A percentile compares a stretch with the other conserved stretches of the same genome.
phyloP scores from a whole-genome alignment of 2,888 invertebrate genomes.

The Ferdinandea cuprea region DNA sequence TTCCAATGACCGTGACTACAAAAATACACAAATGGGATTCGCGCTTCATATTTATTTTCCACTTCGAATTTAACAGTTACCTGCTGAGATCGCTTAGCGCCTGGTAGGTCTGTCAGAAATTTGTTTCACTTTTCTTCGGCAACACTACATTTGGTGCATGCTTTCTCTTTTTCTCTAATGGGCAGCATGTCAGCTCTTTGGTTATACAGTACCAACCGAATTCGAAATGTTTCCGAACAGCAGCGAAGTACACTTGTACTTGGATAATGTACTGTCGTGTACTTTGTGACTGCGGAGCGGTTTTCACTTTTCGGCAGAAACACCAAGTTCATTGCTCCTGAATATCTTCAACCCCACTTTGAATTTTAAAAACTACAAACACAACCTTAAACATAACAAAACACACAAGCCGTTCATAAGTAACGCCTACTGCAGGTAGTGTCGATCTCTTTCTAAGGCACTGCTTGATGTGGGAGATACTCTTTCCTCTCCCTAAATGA shows the following conservation, averaged over 20 bases:
- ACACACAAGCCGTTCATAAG: too few relatives aligned
- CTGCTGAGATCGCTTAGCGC: constrained; percentile 59
- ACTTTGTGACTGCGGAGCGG: neutral
- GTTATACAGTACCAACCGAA: constrained; percentile 7
- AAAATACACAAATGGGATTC: constrained; percentile 10
- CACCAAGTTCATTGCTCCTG: constrained; percentile 28
- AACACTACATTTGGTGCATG: constrained; percentile 47
- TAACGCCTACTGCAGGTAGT: too few relatives aligned
- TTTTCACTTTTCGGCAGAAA: constrained; percentile 52
- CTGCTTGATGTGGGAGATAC: too few relatives aligned
- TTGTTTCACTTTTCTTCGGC: constrained; percentile 81
- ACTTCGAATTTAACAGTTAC: constrained; percentile 4
- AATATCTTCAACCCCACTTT: neutral
- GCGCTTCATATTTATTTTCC: constrained; percentile 8
- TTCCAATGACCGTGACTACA: constrained; percentile 44
- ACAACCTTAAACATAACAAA: neutral
- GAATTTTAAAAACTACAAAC: neutral
- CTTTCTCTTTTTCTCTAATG: constrained; percentile 55
- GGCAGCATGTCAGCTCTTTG: neutral
- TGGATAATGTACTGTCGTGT: neutral
- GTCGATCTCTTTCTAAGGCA: too few relatives aligned
- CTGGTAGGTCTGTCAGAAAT: constrained; percentile 78
- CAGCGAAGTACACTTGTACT: neutral
- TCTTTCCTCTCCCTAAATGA: too few relatives aligned
- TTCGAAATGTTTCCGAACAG: constrained; percentile 55